phyloP scores from a whole-genome alignment of 2,797 vertebrate species.

The Phataginus tetradactyla region DNA sequence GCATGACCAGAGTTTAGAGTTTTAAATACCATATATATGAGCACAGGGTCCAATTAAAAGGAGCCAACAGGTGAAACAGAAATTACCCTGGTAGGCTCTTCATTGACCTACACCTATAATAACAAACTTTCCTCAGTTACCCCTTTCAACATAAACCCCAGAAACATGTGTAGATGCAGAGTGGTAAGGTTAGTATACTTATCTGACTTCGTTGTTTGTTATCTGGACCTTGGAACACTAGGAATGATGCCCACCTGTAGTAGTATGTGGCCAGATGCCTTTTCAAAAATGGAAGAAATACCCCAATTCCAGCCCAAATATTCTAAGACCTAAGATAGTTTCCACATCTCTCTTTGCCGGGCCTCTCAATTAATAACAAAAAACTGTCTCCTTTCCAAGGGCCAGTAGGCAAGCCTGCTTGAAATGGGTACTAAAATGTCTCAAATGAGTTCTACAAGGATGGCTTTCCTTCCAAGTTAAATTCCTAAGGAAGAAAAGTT shows the following conservation, averaged over 20 bases:
- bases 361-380: neutral
- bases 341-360: neutral
- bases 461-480: neutral
- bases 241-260: neutral
- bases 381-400: neutral
- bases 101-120: neutral
- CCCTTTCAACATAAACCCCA: neutral
- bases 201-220: neutral
- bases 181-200: neutral
- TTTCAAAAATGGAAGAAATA: constrained; percentile 26
- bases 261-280: neutral
- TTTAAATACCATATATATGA: neutral
- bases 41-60: neutral
- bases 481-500: neutral
- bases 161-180: neutral
- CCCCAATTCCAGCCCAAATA: neutral
- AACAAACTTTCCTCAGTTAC: neutral
- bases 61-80: neutral
- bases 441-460: neutral
- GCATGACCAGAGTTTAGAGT: neutral
- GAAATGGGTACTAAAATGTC: neutral
- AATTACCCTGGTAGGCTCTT: neutral
- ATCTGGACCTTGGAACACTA: neutral
- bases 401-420: neutral
- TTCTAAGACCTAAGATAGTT: neutral